Evolutionary conservation across 2,797 vertebrate species (phyloP).

Genomic region (Eulemur mongoz): DNA sequence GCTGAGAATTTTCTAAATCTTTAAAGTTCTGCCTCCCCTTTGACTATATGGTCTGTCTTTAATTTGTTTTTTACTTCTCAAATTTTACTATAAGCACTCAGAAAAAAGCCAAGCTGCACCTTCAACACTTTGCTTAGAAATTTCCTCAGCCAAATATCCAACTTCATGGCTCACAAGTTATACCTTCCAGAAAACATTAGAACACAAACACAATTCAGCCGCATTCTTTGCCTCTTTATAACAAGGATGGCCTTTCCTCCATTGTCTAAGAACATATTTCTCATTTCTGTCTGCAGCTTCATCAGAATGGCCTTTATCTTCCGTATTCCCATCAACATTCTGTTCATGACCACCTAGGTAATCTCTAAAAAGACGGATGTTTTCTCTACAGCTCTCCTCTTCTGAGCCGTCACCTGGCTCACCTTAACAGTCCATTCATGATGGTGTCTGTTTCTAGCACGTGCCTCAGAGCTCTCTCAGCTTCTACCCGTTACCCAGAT

Average conservation of each 20-base stretch:
- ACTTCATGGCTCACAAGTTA: background rate
- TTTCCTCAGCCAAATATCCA: background rate
- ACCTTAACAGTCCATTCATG: background rate
- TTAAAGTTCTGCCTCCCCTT: background rate
- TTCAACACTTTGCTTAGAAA: background rate
- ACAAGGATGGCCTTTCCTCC: background rate
- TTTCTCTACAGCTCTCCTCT: background rate
- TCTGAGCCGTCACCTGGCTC: background rate
- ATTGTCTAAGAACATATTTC: background rate
- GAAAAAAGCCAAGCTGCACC: background rate
- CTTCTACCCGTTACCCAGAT: background rate
- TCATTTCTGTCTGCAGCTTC: background rate
- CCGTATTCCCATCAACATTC: background rate
- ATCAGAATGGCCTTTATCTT: background rate
- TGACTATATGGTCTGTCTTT: background rate
- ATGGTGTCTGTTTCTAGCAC: background rate
- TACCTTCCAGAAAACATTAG: background rate
- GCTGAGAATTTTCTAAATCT: background rate
- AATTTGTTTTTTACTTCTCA: background rate
- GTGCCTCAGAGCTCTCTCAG: background rate
- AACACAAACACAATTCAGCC: background rate
- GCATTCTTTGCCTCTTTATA: background rate
- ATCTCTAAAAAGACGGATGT: background rate
- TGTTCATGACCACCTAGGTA: background rate
- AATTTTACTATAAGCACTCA: background rate